Conservation (phyloP, 1,140 invertebrate species). For the Papilio helenus region DNA sequence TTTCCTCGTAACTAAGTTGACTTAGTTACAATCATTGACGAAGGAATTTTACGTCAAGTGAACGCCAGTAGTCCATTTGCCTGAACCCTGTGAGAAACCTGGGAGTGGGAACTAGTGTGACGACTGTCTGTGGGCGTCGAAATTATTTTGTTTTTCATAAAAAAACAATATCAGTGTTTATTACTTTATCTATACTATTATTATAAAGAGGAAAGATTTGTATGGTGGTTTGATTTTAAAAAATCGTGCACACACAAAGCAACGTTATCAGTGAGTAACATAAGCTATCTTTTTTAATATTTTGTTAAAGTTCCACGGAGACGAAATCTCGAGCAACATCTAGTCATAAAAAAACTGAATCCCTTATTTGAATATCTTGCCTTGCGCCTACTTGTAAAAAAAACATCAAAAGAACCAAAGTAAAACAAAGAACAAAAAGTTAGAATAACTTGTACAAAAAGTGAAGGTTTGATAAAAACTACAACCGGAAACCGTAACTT, state of each 20-base stretch:
- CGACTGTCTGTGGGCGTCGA: too few species aligned
- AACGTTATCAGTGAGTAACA: too few species aligned
- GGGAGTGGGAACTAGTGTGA: too few species aligned
- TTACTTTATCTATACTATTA: too few species aligned
- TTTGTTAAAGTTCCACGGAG: too few species aligned
- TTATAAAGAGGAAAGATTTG: too few species aligned
- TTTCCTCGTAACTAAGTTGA: background rate
- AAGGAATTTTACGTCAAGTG: background rate
- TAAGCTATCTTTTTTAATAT: too few species aligned
- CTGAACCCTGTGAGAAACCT: too few species aligned
- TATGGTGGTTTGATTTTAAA: too few species aligned
- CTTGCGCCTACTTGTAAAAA: background rate
- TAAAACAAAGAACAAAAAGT: background rate
- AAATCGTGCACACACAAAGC: too few species aligned
- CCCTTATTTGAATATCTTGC: background rate
- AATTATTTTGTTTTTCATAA: too few species aligned
- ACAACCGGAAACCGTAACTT: background rate
- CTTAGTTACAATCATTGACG: background rate
- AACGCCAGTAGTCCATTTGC: background rate
- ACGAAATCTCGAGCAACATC: too few species aligned
- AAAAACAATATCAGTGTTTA: background rate
- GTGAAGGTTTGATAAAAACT: constrained; percentile 8
- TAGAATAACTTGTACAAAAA: background rate
- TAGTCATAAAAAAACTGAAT: background rate
- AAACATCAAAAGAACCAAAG: background rate